Conservation (phyloP, 2,888 invertebrate species). For the Lomographa bimaculata region DNA sequence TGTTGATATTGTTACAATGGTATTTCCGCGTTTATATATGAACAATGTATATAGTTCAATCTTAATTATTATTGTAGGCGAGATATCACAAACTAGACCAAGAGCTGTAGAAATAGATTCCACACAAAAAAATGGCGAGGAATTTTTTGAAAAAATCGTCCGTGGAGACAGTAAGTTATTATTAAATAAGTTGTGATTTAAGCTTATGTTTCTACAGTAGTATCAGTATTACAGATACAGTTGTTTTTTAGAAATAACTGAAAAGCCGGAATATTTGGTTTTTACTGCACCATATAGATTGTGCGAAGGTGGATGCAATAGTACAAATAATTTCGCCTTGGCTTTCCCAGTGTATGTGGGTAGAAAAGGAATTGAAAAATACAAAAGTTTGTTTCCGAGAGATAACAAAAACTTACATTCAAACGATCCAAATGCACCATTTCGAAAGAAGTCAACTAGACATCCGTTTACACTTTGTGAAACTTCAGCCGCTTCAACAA, state of each 20-base stretch:
- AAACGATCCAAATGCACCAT: constrained; percentile 41
- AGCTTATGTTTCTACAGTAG: constrained; percentile 9
- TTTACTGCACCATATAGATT: constrained; percentile 70
- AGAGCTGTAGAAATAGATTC: constrained; percentile 34
- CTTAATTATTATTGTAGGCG: constrained; percentile 34
- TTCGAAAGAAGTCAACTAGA: constrained; percentile 29
- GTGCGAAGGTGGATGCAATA: constrained; percentile 50
- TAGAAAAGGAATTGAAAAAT: constrained; percentile 38
- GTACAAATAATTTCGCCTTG: constrained; percentile 43
- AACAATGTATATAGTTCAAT: constrained; percentile 43
- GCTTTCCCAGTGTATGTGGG: constrained; percentile 62
- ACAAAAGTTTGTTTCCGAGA: constrained; percentile 41
- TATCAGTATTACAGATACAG: constrained; percentile 19
- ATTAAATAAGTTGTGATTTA: constrained; percentile 10
- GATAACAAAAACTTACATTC: constrained; percentile 41
- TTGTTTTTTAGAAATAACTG: constrained; percentile 52
- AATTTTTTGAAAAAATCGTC: constrained; percentile 45
- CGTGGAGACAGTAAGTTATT: constrained; percentile 53
- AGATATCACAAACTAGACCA: constrained; percentile 25
- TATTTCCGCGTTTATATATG: constrained; percentile 34
- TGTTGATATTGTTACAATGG: constrained; percentile 34
- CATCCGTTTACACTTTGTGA: constrained; percentile 10
- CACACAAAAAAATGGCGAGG: constrained; percentile 43
- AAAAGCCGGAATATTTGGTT: constrained; percentile 46
- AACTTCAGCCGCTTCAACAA: neutral